Evolutionary conservation across 1,140 invertebrate genomes (phyloP).

Genomic region (Pollicipes pollicipes): DNA sequence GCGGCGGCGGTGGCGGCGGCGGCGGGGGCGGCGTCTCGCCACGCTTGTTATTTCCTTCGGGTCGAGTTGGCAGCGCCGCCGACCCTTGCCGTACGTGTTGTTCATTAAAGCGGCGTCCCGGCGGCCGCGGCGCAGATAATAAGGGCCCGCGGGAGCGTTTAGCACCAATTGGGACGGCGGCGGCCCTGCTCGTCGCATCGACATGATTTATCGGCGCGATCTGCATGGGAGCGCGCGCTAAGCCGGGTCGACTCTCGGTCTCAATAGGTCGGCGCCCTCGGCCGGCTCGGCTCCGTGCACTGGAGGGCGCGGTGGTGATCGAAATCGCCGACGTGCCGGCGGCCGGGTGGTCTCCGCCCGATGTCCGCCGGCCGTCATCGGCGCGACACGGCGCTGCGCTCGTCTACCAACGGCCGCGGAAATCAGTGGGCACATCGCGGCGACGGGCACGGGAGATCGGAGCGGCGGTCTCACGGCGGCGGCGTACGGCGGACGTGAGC

Average conservation of each 20-base stretch:
- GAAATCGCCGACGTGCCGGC: no score
- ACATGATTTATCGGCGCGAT: neutral
- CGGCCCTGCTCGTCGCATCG: neutral
- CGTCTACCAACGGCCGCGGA: no score
- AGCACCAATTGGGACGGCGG: neutral
- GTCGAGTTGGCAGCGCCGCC: neutral
- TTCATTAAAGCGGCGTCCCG: neutral
- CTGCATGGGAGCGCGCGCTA: neutral
- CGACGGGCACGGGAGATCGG: no score
- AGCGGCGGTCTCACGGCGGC: no score
- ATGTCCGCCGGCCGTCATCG: no score
- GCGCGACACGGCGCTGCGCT: no score
- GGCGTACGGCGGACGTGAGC: no score
- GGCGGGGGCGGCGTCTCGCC: neutral
- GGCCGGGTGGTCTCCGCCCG: no score
- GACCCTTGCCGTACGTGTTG: neutral
- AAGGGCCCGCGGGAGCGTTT: neutral
- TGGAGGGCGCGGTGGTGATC: no score
- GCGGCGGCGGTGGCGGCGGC: neutral
- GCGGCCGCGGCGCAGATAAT: neutral
- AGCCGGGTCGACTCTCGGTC: no score
- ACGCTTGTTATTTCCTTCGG: neutral
- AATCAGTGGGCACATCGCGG: no score
- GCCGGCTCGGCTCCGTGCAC: no score
- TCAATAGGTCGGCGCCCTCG: neutral